Base-by-base conservation (phyloP, 2,113 vertebrate species). In the Ploceus nigricollis region DNA sequence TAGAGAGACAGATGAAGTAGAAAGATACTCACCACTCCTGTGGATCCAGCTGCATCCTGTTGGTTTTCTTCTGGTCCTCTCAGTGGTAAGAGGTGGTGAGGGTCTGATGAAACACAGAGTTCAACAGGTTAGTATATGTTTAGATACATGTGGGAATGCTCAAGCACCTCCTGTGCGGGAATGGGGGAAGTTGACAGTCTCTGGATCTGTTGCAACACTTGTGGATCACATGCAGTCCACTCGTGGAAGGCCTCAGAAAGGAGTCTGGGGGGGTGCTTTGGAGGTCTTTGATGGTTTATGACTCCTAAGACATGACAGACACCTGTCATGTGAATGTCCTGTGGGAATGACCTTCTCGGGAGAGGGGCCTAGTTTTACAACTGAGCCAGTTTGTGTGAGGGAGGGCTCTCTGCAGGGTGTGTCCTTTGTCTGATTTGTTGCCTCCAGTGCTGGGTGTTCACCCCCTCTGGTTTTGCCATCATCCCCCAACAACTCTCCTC, bases 381-480 rank as follows among this genome's bases (percentile, higher is more conserved):
- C 7, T 6, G 25, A 31, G 61, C 7, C 11, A 19, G 31, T 31
- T 57, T 25, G 8, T 21, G 35, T 35, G 31, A 40, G 21, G 25
- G 21, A 66, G 10, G 21, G 18, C 16, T 50, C 11, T 64, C 51
- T 50, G n/a, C 8, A 16, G 30, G 15, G 13, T 13, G 10, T 31
- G 31, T 25, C 33, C 25, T 58, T 48, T 35, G 3, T 35, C 13
- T 66, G 51, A 50, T 13, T 35, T 66, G 31, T 9, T 30, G 8
- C 25, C 44, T 25, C 30, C 11, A 50, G 20, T 21, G 20, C 35
- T 65, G 35, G 24, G 20, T 30, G 19, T 30, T 65, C 20, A 24
- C 5, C 9, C 12, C 3, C 19, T 24, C 24, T 30, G 10, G 19
- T 23, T 56, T 47, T 0, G 0, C 19, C n/a, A 35, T 24, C 35